Base-by-base conservation (phyloP, 2,797 vertebrate species). In the Peromyscus attwateri region DNA sequence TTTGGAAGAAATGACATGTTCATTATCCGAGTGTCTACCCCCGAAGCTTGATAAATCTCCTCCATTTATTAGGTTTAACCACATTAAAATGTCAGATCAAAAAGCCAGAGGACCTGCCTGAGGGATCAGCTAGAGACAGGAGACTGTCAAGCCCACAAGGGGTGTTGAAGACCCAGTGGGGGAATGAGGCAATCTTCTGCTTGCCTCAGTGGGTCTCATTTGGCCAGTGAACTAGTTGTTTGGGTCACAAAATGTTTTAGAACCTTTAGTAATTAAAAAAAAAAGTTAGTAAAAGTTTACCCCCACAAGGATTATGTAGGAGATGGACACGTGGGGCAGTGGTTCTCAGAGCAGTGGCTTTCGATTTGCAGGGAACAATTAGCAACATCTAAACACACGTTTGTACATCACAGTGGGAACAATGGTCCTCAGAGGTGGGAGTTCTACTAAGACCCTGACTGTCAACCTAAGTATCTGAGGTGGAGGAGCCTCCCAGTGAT, bases 1-100 rank as follows among this genome's bases (percentile, higher is more conserved):
- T 96, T 84, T 68, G 87, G 71, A 95, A 97, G 91, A 98, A 95
- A 95, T 96, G 95, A 95, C 90, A 95, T 96, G 94, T 94, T 96
- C 76, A 96, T 96, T 94, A 95, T 84, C 17, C n/a, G 43, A 95
- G 76, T 95, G 66, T 94, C 27, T 96, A 93, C 88, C 76, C 76
- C 75, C 80, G 89, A 95, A 77, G 87, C 83, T 88, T 95, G 95
- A 94, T 96, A 94, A 94, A 87, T 95, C 75, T 91, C 82, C 68
- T 92, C 84, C 79, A 84, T 87, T 96, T 96, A 95, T 93, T 93
- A 96, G 75, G 46, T 84, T 93, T 87, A 95, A 91, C 80, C 66
- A 71, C 83, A 96, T 96, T 93, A 96, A 96, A 94, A 81, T 93
- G 76, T 16, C 52, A 95, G 93, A 80, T 87, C 31, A 94, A 87